Conservation (phyloP, 2,113 vertebrate species). For the Oxygymnocypris stewartii region DNA sequence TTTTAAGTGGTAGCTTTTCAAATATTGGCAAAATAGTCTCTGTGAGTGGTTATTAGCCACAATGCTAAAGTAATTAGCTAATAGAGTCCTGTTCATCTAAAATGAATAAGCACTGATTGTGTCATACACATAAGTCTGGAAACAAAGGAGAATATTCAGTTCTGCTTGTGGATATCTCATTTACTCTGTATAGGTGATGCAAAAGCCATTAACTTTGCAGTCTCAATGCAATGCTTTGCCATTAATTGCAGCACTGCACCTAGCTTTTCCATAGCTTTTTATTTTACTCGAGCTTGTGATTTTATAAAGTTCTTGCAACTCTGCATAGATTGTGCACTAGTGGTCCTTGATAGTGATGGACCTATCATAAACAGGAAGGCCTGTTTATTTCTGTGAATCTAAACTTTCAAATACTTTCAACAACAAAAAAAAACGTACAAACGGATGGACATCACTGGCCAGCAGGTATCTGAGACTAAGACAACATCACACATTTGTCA, state of each 20-base stretch:
- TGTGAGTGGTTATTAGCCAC: neutral
- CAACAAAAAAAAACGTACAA: no score
- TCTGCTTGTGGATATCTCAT: neutral
- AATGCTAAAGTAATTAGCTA: neutral
- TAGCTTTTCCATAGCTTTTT: neutral
- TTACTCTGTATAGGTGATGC: neutral
- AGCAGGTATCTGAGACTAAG: neutral
- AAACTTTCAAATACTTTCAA: neutral
- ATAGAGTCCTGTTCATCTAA: neutral
- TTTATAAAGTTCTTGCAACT: neutral
- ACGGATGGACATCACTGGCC: neutral
- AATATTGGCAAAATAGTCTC: neutral
- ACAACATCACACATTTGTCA: neutral
- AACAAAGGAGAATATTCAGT: neutral
- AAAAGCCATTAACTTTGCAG: neutral
- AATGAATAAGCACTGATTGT: neutral
- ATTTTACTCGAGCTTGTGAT: neutral
- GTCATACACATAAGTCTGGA: neutral
- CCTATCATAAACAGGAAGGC: no score
- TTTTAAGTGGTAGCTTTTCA: neutral
- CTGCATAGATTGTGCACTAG: no score
- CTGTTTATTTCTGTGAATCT: neutral
- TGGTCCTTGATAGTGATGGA: neutral
- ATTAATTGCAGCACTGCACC: neutral
- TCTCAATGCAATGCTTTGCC: neutral